A percentile compares a stretch with the other conserved stretches of the same genome.
Evolutionary conservation across 2,113 vertebrate genomes (phyloP).

Genomic region (Dromas ardeola): DNA sequence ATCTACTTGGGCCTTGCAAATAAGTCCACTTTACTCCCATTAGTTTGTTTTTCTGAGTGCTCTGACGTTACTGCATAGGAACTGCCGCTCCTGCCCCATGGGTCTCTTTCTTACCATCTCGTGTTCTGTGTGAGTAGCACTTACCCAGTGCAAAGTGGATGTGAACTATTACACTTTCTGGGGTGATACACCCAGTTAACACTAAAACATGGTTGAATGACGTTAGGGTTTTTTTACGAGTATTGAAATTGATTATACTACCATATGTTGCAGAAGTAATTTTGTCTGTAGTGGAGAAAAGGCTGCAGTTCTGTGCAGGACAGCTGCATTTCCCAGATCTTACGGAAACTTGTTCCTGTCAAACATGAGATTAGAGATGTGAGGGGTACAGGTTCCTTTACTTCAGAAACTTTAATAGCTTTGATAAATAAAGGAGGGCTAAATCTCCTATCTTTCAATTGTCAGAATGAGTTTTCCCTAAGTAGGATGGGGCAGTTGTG

Average conservation of each 20-base stretch:
- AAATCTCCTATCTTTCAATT: background rate
- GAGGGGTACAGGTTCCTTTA: background rate
- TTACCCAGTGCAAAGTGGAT: background rate
- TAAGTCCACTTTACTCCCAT: background rate
- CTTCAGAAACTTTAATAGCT: background rate
- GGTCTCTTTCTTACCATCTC: background rate
- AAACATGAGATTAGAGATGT: background rate
- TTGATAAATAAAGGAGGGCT: background rate
- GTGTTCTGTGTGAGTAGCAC: background rate
- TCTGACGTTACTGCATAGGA: background rate
- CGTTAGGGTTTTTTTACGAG: background rate
- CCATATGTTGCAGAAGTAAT: background rate
- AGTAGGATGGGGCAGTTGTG: background rate
- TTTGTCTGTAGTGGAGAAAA: background rate
- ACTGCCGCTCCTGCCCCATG: background rate
- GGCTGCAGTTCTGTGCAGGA: background rate
- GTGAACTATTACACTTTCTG: rapidly evolving
- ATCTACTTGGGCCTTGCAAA: background rate
- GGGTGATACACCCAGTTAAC: background rate
- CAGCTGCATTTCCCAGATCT: background rate
- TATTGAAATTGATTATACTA: background rate
- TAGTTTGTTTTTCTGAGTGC: background rate
- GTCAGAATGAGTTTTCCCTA: background rate
- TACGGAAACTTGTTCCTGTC: background rate
- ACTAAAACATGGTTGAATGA: rapidly evolving